phyloP scores from a whole-genome alignment of 2,797 vertebrate species.

The Pelochelys cantorii region DNA sequence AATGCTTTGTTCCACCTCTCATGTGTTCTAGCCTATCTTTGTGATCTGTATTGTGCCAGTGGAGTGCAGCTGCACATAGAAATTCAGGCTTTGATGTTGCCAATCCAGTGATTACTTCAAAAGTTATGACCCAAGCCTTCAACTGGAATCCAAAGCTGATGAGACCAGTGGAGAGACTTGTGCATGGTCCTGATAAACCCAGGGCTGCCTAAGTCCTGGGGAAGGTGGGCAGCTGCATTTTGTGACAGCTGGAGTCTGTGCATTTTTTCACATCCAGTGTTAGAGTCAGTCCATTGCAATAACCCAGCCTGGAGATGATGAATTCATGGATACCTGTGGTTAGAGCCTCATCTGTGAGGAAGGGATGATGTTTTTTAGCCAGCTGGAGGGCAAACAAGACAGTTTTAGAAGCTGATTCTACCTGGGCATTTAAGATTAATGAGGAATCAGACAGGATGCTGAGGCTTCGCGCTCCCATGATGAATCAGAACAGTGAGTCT shows the following conservation, averaged over 20 bases:
- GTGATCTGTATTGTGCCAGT: not conserved
- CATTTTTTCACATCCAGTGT: not conserved
- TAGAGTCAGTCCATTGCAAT: not conserved
- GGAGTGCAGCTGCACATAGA: not conserved
- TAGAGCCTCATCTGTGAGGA: not conserved
- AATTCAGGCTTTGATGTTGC: not conserved
- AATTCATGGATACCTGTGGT: not conserved
- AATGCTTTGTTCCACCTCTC: not conserved
- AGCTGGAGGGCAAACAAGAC: not conserved
- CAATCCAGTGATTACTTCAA: not conserved
- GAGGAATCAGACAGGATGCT: not conserved
- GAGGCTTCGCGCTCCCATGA: not conserved
- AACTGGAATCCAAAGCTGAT: not conserved
- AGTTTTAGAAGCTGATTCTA: not conserved
- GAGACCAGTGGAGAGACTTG: not conserved
- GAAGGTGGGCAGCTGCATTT: not conserved
- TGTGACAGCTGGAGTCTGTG: not conserved
- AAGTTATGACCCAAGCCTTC: not conserved
- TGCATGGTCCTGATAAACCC: not conserved
- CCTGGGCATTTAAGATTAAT: not conserved
- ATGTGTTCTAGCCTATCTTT: not conserved
- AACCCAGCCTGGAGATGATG: not conserved
- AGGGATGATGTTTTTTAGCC: not conserved
- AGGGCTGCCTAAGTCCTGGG: not conserved
- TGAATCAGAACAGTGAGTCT: rapidly evolving